Base-by-base conservation (phyloP, 2,797 vertebrate genomes). In the Emys orbicularis region DNA sequence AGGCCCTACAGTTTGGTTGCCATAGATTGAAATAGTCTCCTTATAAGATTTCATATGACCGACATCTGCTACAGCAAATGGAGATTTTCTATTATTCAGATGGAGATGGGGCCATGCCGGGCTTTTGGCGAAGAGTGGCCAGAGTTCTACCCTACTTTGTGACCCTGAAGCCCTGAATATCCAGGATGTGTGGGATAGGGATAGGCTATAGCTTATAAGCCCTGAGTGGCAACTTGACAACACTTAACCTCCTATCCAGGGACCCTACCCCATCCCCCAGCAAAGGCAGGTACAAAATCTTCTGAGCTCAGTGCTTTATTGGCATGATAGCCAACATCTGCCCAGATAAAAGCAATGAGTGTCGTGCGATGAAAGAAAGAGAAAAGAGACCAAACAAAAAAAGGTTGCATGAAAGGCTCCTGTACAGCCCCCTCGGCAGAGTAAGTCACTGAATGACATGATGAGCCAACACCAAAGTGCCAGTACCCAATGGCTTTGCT, bases 221-320 rank as follows among this genome's bases (percentile, higher is more conserved):
- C 56, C 76, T 49, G 15, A 86, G 81, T n/a, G 57, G 79, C 88
- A 65, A 49, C 50, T 81, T 72, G 37, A 27, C 7, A 41, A 74
- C 23, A 47, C 34, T 34, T 5, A 4, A 90, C 11, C 4, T 61
- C 87, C 34, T 19, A 74, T 52, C 29, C 0, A 1, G 37, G 68
- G 83, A 31, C 37, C 68, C 77, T 89, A 57, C 53, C 44, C 87
- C 34, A 12, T 79, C 5, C 21, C 8, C 50, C 0, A 93, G 61
- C 29, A 92, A 37, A 47, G 68, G 3, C 9, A n/a, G 27, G 18
- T 61, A 68, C 52, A 68, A 89, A 92, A 81, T 25, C 31, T 9
- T 34, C 6, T 61, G 12, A 34, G 27, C 31, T 34, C 59, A 29
- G 3, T 29, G 59, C 10, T 5, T 1, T 0, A 2, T 12, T 59